phyloP scores from a whole-genome alignment of 1,140 invertebrate genomes.

The Popillia japonica region DNA sequence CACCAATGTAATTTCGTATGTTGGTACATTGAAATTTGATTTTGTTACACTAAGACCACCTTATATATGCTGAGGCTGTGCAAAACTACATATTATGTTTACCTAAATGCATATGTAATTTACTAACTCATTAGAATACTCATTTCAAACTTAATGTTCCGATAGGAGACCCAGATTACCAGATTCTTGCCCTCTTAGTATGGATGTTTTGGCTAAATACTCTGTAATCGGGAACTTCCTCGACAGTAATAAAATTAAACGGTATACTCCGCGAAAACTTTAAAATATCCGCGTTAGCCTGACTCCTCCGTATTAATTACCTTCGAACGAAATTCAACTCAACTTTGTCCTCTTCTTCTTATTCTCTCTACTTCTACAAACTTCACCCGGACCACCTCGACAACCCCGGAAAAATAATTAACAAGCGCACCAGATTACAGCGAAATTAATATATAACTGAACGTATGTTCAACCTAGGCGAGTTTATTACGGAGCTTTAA shows the following conservation, averaged over 20 bases:
- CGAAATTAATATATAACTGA: slow-evolving; percentile 31
- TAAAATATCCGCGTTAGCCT: slow-evolving; percentile 12
- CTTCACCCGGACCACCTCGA: slow-evolving; percentile 7
- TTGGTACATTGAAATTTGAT: no score
- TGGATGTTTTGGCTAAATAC: background rate
- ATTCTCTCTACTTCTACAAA: background rate
- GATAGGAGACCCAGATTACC: background rate
- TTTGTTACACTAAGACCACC: no score
- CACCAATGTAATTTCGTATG: no score
- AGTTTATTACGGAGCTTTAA: slow-evolving; percentile 30
- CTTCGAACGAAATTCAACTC: slow-evolving; percentile 2
- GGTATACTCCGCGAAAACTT: background rate
- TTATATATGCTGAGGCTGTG: no score
- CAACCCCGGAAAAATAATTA: slow-evolving; percentile 27
- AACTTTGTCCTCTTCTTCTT: background rate
- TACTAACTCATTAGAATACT: no score
- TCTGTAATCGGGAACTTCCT: background rate
- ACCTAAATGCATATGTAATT: no score
- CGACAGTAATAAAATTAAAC: slow-evolving; percentile 18
- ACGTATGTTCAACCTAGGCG: slow-evolving; percentile 31
- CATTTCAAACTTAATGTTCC: no score
- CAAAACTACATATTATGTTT: no score
- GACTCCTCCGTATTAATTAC: slow-evolving; percentile 25
- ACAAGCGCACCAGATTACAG: slow-evolving; percentile 14
- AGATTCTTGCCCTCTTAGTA: background rate